These are phyloP conservation scores for Chaenodraco wilsoni DNA, from an alignment of 2,797 vertebrate genomes.

Conservation along the genomic window DNA sequence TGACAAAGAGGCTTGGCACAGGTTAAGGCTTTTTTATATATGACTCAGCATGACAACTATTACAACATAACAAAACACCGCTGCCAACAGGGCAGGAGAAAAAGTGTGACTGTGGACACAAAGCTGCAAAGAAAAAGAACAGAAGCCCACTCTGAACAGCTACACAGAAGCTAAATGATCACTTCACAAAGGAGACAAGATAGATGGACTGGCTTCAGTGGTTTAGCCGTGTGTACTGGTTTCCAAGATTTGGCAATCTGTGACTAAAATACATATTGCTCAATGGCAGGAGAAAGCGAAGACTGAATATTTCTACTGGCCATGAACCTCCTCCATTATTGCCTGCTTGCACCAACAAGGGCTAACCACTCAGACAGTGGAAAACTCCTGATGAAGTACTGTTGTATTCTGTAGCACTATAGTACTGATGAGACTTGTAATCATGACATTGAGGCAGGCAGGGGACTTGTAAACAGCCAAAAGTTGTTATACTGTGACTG, in stretches of 20 bases:
- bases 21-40: constrained; percentile 53
- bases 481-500: constrained; percentile 9
- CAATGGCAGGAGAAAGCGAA: constrained; percentile 17
- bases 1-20: constrained; percentile 61
- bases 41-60: constrained; percentile 62
- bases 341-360: constrained; percentile 22
- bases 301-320: constrained; percentile 34
- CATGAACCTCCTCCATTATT: constrained; percentile 11
- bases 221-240: neutral
- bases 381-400: constrained; percentile 39
- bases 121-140: constrained; percentile 9
- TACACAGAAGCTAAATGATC: constrained; percentile 33
- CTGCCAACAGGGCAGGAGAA: constrained; percentile 33
- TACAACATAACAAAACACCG: constrained; percentile 38
- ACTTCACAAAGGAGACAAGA: constrained; percentile 14
- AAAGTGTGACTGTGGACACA: constrained; percentile 21
- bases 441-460: constrained; percentile 15
- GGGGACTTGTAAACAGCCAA: neutral
- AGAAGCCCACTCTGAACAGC: constrained; percentile 13
- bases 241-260: constrained; percentile 35
- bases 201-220: constrained; percentile 29
- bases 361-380: constrained; percentile 53
- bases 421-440: constrained; percentile 5
- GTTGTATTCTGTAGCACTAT: too few species aligned
- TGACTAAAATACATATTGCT: constrained; percentile 32